Evolutionary conservation across 2,113 vertebrate species (phyloP), one percentile per base, ranked within the genome.

Genomic region (Dasyprocta punctata): DNA sequence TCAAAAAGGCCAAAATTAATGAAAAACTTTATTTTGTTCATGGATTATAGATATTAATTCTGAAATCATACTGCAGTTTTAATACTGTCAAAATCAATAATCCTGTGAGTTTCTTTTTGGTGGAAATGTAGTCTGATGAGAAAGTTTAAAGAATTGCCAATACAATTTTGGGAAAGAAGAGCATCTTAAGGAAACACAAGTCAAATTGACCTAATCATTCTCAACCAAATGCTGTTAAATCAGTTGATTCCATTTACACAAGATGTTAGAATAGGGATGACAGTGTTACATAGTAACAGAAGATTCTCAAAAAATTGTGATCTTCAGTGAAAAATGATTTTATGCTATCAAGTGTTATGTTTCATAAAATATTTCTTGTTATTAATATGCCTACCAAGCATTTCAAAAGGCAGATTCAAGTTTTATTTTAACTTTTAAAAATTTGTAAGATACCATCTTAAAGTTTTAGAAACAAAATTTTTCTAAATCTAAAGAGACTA

Each of bases 151-250:
- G 20, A 94, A 85, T 19, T 81, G 22, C 17, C 19, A 38, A 86
- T 78, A 65, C 5, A 94, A 33, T 58, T 89, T 87, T 84, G 47
- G 77, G 89, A 97, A 89, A 78, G 77, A 71, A 92, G 63, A 86
- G 41, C n/a, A n/a, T 30, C 24, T 49, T 95, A 44, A 86, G 5
- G 49, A 85, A 89, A 95, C 24, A 47, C 38, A 67, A 56, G 38
- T 90, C 75, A n/a, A 61, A 84, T 4, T 83, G 54, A 96, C 20
- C 22, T 2, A 47, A 6, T 71, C 33, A 54, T 78, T 86, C 44
- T 89, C 20, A 61, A 7, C 38, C 61, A 52, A 92, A 30, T 75
- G 52, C 36, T 80, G 4, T 52, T 52, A 71, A 80, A 60, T 44
- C 56, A 75, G 19, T 60, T 89, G 19, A 54, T 22, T 82, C 28